These are phyloP conservation scores for Melanchra persicariae DNA, from an alignment of 2,888 invertebrate genomes.

Conservation along the genomic window DNA sequence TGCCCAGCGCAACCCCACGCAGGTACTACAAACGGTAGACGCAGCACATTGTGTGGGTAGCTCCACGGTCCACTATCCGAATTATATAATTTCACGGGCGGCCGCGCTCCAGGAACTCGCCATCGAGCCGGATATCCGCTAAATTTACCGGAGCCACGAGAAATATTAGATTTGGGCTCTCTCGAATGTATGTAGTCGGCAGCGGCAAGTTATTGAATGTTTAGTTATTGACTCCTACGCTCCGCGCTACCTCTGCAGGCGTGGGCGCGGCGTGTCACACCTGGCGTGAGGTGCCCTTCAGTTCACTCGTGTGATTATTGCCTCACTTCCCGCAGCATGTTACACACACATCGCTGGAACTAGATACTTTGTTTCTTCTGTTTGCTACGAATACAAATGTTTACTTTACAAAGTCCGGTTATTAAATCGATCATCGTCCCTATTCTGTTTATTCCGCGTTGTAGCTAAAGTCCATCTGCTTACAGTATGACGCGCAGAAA, in stretches of 20 bases:
- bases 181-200: constrained; percentile 9
- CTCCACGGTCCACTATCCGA: constrained; percentile 1
- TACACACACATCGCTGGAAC: not conserved
- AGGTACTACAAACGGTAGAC: not conserved
- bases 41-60: not conserved
- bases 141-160: constrained; percentile 27
- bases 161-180: constrained; percentile 37
- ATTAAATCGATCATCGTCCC: not conserved
- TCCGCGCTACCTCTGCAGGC: not conserved
- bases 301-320: not conserved
- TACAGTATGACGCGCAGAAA: constrained; percentile 14
- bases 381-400: not conserved
- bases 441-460: constrained; percentile 1
- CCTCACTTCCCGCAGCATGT: not conserved
- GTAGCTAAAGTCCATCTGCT: not conserved
- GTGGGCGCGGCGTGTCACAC: not conserved
- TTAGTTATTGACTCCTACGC: constrained; percentile 30
- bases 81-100: constrained; percentile 42
- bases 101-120: constrained; percentile 21
- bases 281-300: not conserved
- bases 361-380: not conserved
- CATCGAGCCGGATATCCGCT: constrained; percentile 42
- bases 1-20: not conserved
- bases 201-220: constrained; percentile 35
- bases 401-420: constrained; percentile 7